Evolutionary conservation across 2,113 vertebrate species (phyloP), one percentile per base, ranked within the genome.

Genomic region (Channa argus): DNA sequence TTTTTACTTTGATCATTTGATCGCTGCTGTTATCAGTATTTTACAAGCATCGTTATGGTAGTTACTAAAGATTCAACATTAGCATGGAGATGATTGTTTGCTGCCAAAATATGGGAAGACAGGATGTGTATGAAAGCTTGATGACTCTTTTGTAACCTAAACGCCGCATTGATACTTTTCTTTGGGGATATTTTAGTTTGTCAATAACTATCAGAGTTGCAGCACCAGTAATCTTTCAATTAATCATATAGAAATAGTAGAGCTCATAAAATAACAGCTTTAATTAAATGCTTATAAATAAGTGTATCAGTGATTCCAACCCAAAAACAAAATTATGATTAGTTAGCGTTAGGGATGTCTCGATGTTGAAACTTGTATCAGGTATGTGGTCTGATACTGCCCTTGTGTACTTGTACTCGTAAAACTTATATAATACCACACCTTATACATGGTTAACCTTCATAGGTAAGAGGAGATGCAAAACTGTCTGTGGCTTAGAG

Each of bases 111-210:
- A 65, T 58, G 44, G 65, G 77, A 34, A 14, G 6, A 83, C 50
- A 65, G 49, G 55, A 70, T 64, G 9, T 69, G 55, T 15, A 8
- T 51, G 51, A 46, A 61, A 41, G 65, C 34, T 62, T 60, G 14
- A 65, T 8, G 8, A 50, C 52, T 79, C 61, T 77, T 67, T 2
- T 39, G 33, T 53, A 70, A 69, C 60, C 10, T 51, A 13, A 74
- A 39, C 9, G 3, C 2, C 39, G 69, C 38, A 6, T 44, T 82
- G 9, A 33, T 46, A 6, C 0, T 24, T 33, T 78, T 61, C 70
- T 75, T 70, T 6, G 24, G 41, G 5, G 55, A 54, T 24, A 24
- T 24, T 24, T 43, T 0, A 10, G 33, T 5, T 58, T 55, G 49
- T 55, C 49, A 45, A 41, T 11, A 44, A 38, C 44, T 34, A 47